These are phyloP conservation scores for Saguinus midas DNA, from an alignment of 2,113 vertebrate species.

Conservation along the genomic window DNA sequence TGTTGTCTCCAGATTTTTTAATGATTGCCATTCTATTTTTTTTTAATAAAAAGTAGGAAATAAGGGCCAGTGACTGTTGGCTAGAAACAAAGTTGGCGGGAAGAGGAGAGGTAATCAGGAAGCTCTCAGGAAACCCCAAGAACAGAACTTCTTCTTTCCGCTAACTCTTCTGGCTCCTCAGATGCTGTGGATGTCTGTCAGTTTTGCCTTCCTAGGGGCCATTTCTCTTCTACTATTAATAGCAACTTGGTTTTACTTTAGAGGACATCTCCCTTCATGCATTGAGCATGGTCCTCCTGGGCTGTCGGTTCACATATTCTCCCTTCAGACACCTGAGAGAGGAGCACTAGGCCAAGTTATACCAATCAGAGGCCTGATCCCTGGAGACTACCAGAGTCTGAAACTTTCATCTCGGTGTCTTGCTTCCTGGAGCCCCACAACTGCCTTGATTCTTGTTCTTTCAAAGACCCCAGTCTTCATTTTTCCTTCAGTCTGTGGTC, in stretches of 20 bases:
- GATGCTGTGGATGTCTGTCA: neutral
- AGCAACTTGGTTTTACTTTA: neutral
- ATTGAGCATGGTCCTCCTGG: neutral
- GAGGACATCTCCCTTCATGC: neutral
- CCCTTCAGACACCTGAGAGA: neutral
- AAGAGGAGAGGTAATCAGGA: neutral
- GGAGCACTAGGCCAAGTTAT: neutral
- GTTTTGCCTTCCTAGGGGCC: neutral
- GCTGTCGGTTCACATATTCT: neutral
- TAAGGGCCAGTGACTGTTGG: neutral
- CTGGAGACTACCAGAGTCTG: neutral
- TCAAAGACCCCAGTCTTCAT: neutral
- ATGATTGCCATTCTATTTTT: too few species aligned
- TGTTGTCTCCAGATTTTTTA: too few species aligned
- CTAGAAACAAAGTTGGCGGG: neutral
- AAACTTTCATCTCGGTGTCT: neutral
- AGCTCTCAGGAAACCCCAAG: neutral
- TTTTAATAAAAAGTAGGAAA: neutral
- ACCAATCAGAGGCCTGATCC: fast-evolving
- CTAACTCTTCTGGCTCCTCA: neutral
- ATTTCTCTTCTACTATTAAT: neutral
- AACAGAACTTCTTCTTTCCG: neutral
- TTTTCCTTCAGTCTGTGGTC: neutral
- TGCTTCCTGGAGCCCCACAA: neutral
- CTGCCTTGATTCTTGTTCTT: neutral